Base-by-base conservation (phyloP, 2,113 vertebrate genomes). In the Rhagologus leucostigma region DNA sequence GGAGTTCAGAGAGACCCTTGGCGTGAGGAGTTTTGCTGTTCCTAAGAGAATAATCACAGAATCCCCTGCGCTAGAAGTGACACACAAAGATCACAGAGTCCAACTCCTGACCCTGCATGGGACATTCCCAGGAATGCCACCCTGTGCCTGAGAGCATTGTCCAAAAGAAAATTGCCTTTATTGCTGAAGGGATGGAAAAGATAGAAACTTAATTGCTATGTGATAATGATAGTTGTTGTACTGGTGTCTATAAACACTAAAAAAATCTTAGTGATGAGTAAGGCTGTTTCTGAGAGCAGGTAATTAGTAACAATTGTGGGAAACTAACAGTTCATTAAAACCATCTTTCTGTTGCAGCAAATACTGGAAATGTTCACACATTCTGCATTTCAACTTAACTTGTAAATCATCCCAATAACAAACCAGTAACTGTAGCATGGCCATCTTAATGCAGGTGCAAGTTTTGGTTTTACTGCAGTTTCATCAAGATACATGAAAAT, bases 321-420 rank as follows among this genome's bases (percentile, higher is more conserved):
- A 33, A 89, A 13, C 44, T 67, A 92, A 53, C 32, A 75, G 73
- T 92, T 84, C 65, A 75, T 94, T 89, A 88, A 49, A 94, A 68
- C 42, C 16, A 23, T 83, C 67, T 89, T 79, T 82, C 56, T 87
- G 95, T 92, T 93, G 63, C 78, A 90, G 77, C 56, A 84, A 87
- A 49, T 82, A 92, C 27, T 75, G 69, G 87, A 97, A 91, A 79
- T 41, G 27, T 67, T 96, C 5, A 1, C 75, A 96, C 33, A 74
- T 52, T 82, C 56, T 94, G 94, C 59, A 42, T 96, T 95, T 82
- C 65, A 63, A 30, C 46, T 89, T 89, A 84, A 89, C 59, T 93
- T 96, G n/a, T 52, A 79, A 94, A 74, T 96, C 87, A 56, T 56
- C 10, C 26, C 56, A 71, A 12, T 18, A 79, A 64, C n/a, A 70